These are phyloP conservation scores for Ctenoplectra terminalis DNA, from an alignment of 1,140 invertebrate genomes.

Conservation along the genomic window DNA sequence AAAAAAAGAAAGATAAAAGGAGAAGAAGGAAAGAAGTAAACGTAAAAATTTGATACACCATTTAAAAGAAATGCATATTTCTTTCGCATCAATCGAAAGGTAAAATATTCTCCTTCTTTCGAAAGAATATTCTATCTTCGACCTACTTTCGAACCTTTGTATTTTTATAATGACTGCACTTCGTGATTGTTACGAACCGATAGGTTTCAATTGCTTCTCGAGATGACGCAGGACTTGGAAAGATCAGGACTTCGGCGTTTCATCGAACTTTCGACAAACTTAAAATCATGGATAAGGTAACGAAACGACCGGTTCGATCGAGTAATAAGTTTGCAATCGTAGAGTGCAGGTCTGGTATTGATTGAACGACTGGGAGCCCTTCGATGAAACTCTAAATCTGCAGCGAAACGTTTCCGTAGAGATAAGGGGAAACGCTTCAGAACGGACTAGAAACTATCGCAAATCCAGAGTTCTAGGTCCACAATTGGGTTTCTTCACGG, in stretches of 20 bases:
- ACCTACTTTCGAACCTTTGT: neutral
- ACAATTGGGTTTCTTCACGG: slow-evolving; percentile 56
- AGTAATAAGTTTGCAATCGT: slow-evolving; percentile 38
- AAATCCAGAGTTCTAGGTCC: slow-evolving; percentile 9
- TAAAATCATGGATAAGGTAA: neutral
- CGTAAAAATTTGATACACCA: neutral
- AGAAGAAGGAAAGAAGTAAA: too few species aligned
- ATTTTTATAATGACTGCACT: neutral
- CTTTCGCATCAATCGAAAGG: neutral
- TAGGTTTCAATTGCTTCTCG: slow-evolving; percentile 5
- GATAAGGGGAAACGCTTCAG: slow-evolving; percentile 14
- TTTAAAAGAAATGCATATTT: neutral
- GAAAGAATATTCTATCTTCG: neutral
- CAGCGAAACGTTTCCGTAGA: slow-evolving; percentile 1
- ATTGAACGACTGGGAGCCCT: neutral
- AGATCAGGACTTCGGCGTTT: neutral
- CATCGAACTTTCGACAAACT: neutral
- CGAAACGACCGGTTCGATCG: neutral
- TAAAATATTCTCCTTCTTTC: too few species aligned
- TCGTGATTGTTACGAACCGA: neutral
- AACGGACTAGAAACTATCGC: slow-evolving; percentile 16
- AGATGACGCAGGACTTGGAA: too few species aligned
- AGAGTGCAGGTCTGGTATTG: neutral
- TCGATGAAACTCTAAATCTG: slow-evolving; percentile 8
- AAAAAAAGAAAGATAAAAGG: neutral